Evolutionary conservation across 2,113 vertebrate genomes (phyloP).

Genomic region (Mustela nigripes): DNA sequence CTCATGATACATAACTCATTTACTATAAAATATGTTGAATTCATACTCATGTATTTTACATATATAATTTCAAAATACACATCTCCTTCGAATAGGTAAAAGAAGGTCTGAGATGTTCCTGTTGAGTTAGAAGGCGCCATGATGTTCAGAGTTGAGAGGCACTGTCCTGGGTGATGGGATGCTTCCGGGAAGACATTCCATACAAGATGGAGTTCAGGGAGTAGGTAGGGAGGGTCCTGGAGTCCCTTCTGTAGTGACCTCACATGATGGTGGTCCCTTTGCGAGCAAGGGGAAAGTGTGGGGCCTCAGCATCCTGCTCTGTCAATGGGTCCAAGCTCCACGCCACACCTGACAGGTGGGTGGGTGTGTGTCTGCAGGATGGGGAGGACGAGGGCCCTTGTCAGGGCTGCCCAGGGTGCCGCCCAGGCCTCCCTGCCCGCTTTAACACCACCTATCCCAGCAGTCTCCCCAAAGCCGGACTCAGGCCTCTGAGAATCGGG

Average conservation of each 20-base stretch:
- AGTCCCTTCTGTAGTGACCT: background rate
- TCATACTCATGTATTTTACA: background rate
- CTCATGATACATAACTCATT: background rate
- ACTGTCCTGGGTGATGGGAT: background rate
- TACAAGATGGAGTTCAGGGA: background rate
- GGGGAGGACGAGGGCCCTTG: background rate
- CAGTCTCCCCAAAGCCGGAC: background rate
- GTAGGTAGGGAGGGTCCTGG: background rate
- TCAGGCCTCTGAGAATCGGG: background rate
- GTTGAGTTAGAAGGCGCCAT: background rate
- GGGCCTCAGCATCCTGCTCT: background rate
- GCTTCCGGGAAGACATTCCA: background rate
- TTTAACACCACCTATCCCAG: background rate
- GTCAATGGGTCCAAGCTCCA: background rate
- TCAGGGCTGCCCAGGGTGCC: background rate
- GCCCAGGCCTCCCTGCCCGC: too few relatives aligned
- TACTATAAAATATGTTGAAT: slow-evolving; percentile 1
- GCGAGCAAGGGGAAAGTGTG: background rate
- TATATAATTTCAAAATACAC: background rate
- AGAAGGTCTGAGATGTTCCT: background rate
- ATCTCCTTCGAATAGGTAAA: background rate
- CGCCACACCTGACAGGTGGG: fast-evolving
- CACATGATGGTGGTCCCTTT: background rate
- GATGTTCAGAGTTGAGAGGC: background rate
- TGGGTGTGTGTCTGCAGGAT: background rate